Evolutionary conservation across 2,888 invertebrate genomes (phyloP).

Genomic region (Metellina segmentata): DNA sequence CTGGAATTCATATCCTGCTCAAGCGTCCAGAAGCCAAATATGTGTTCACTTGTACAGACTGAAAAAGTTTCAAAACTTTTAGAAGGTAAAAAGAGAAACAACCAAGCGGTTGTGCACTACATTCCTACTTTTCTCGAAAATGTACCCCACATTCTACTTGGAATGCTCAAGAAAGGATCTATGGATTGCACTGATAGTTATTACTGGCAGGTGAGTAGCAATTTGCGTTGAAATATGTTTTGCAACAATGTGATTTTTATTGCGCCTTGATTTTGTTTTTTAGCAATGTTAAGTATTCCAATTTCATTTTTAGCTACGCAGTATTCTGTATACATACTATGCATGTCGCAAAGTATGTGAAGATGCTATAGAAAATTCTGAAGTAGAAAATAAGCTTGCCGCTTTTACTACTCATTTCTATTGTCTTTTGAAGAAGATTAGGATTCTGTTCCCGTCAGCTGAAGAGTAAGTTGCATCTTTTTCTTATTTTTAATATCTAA

Average conservation of each 20-base stretch:
- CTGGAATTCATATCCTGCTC: not conserved
- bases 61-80: conserved; percentile 11
- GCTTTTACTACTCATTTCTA: conserved; percentile 62
- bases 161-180: not conserved
- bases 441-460: not conserved
- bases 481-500: no score
- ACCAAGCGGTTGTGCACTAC: not conserved
- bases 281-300: not conserved
- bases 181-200: conserved; percentile 15
- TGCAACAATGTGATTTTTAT: not conserved
- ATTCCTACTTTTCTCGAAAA: conserved; percentile 18
- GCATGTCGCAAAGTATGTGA: conserved; percentile 30
- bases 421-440: conserved; percentile 66
- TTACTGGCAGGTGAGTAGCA: conserved; percentile 55
- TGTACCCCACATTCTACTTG: not conserved
- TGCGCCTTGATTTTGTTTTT: not conserved
- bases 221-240: not conserved
- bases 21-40: not conserved
- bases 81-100: not conserved
- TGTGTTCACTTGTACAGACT: conserved; percentile 11
- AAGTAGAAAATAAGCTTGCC: conserved; percentile 16
- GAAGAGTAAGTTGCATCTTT: conserved; percentile 3
- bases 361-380: not conserved
- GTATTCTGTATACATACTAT: conserved; percentile 29
- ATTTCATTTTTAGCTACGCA: conserved; percentile 13